These are phyloP conservation scores for Caenorhabditis imperialis DNA, from an alignment of 2,888 invertebrate species.

Conservation along the genomic window DNA sequence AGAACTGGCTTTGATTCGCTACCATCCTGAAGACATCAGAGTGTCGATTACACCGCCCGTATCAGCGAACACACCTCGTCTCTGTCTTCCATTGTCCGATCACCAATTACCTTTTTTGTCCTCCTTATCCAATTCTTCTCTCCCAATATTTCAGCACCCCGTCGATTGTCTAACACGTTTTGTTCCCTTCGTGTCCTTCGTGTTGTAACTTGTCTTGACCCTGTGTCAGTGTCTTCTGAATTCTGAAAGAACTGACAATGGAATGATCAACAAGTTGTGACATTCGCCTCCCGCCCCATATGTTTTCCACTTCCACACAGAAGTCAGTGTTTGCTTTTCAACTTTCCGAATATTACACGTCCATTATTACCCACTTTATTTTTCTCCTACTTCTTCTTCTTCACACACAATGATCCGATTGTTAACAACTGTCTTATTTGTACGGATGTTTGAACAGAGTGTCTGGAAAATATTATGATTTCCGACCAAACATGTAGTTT, in stretches of 20 bases:
- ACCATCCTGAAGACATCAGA: too few species aligned
- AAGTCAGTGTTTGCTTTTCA: conserved; percentile 44
- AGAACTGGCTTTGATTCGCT: too few species aligned
- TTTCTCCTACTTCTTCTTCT: conserved; percentile 1
- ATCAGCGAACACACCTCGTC: too few species aligned
- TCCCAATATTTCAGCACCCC: conserved; percentile 36
- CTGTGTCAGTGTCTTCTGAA: conserved; percentile 18
- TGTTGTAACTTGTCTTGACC: conserved; percentile 54
- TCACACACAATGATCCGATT: conserved; percentile 45
- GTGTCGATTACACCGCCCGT: too few species aligned
- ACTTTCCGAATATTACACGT: conserved; percentile 20
- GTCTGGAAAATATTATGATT: conserved; percentile 11
- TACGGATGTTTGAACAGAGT: conserved; percentile 30
- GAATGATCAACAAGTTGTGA: conserved; percentile 36
- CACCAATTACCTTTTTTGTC: conserved; percentile 46
- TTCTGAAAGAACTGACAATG: conserved; percentile 22
- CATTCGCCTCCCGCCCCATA: conserved; percentile 3
- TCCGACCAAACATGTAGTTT: too few species aligned
- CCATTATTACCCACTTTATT: conserved; percentile 14
- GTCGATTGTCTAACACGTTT: conserved; percentile 33
- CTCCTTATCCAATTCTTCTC: conserved; percentile 32
- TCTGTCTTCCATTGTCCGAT: conserved; percentile 48
- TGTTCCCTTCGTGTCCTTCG: conserved; percentile 37
- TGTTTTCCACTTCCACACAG: conserved; percentile 1
- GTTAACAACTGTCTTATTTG: conserved; percentile 45